Evolutionary conservation across 1,140 invertebrate genomes (phyloP).

Genomic region (Penaeus indicus): DNA sequence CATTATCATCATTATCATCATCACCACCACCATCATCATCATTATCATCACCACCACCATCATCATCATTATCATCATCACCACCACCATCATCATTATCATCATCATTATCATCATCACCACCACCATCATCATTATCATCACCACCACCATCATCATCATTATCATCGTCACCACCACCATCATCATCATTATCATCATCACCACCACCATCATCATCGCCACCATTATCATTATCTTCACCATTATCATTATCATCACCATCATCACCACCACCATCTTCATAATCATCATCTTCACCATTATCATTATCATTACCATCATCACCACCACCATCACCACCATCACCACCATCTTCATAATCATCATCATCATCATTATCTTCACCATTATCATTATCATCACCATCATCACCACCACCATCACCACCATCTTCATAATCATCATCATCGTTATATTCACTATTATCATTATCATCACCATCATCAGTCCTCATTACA

Average conservation of each 20-base stretch:
- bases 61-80: slow-evolving; percentile 14
- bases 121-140: slow-evolving; percentile 13
- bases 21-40: slow-evolving; percentile 14
- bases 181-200: slow-evolving; percentile 14
- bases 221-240: slow-evolving; percentile 6
- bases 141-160: slow-evolving; percentile 14
- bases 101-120: slow-evolving; percentile 14
- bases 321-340: too few relatives aligned
- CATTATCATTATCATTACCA: slow-evolving; percentile 14
- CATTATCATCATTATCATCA: slow-evolving; percentile 13
- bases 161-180: slow-evolving; percentile 5
- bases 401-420: not conserved
- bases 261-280: too few relatives aligned
- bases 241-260: too few relatives aligned
- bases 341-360: not conserved
- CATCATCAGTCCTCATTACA: too few relatives aligned
- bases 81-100: slow-evolving; percentile 14
- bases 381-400: not conserved
- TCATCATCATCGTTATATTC: too few relatives aligned
- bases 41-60: slow-evolving; percentile 14
- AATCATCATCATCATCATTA: not conserved
- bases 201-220: slow-evolving; percentile 13
- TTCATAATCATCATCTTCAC: too few relatives aligned
- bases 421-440: too few relatives aligned
- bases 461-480: too few relatives aligned